Conservation (phyloP, 2,113 vertebrate species). For the Tringa solitaria region DNA sequence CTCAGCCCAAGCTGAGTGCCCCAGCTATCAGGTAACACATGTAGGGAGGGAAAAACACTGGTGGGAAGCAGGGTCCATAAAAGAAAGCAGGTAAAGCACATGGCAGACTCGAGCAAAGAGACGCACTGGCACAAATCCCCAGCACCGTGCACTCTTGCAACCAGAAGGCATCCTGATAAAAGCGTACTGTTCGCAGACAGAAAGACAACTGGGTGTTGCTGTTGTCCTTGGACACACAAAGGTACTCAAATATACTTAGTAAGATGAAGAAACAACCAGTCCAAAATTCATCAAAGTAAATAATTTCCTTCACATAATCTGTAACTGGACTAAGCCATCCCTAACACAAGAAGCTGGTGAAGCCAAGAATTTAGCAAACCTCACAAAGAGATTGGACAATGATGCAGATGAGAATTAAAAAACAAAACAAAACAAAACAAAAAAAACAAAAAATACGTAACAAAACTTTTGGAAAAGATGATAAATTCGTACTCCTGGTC, state of each 20-base stretch:
- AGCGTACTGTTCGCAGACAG: not conserved
- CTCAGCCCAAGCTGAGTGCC: not conserved
- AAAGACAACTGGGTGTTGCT: not conserved
- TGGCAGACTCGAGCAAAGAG: not conserved
- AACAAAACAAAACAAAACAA: not conserved
- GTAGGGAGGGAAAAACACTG: not conserved
- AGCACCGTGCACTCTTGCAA: not conserved
- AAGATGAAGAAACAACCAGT: not conserved
- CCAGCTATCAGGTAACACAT: not conserved
- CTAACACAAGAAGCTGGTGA: not conserved
- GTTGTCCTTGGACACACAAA: not conserved
- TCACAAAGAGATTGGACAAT: not conserved
- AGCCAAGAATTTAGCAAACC: not conserved
- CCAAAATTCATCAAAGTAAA: not conserved
- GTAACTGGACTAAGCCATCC: not conserved
- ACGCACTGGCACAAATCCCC: not conserved
- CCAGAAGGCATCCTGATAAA: not conserved
- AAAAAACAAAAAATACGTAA: not conserved
- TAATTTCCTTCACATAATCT: not conserved
- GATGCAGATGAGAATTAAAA: not conserved
- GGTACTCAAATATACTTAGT: not conserved
- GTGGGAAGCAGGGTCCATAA: not conserved
- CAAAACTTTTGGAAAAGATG: not conserved
- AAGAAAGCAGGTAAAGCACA: not conserved
- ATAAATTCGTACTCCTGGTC: not conserved